phyloP scores from a whole-genome alignment of 1,140 invertebrate species.

The Drosophila cardini region DNA sequence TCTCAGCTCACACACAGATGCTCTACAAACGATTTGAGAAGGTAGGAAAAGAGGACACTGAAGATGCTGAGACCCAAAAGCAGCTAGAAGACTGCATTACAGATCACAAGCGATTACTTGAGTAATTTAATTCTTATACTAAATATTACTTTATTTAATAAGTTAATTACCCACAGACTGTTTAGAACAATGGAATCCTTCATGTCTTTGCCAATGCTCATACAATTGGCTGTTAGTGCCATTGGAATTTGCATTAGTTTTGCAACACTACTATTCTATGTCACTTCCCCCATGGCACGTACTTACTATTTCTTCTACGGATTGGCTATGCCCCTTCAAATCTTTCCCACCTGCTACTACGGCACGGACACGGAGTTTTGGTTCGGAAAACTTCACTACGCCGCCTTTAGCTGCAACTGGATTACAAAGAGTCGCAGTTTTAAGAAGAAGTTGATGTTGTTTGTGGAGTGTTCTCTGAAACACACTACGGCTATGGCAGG shows the following conservation, averaged over 20 bases:
- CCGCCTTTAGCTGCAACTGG: conserved; percentile 61
- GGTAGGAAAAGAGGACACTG: conserved; percentile 34
- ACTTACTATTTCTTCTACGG: conserved; percentile 63
- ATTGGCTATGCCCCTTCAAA: conserved; percentile 59
- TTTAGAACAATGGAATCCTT: conserved; percentile 58
- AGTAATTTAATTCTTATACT: conserved; percentile 48
- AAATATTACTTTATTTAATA: too few species aligned
- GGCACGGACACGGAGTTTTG: conserved; percentile 52
- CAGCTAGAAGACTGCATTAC: conserved; percentile 59
- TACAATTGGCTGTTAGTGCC: conserved; percentile 69
- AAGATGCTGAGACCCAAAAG: conserved; percentile 1
- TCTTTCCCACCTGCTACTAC: conserved; percentile 59
- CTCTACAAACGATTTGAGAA: conserved; percentile 55
- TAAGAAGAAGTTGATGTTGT: conserved; percentile 56
- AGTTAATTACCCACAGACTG: too few species aligned
- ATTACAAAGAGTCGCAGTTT: conserved; percentile 38
- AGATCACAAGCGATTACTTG: conserved; percentile 65
- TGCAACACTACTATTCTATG: conserved; percentile 60
- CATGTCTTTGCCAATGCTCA: conserved; percentile 72
- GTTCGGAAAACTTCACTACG: conserved; percentile 54
- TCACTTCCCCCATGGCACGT: conserved; percentile 48
- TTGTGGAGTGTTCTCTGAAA: conserved; percentile 52
- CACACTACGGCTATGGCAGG: conserved; percentile 37
- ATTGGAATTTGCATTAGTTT: conserved; percentile 63
- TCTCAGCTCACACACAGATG: conserved; percentile 69